Base-by-base conservation (phyloP, 2,113 vertebrate species). In the Pangasianodon gigas region DNA sequence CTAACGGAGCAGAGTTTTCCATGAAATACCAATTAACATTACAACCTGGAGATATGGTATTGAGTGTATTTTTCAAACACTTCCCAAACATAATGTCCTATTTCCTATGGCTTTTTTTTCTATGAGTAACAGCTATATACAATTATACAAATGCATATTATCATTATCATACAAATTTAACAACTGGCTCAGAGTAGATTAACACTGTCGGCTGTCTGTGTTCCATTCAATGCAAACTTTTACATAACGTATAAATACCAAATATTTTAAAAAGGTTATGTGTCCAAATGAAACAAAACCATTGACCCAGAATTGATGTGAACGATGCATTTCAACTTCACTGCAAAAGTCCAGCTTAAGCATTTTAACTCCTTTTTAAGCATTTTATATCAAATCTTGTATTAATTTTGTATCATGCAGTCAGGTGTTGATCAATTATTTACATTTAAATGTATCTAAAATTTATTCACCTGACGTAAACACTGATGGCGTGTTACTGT, bases 311-410 rank as follows among this genome's bases (percentile, higher is more conserved):
- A 67, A 67, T 29, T 92, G 46, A 65, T 67, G 26, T 92, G 3
- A 82, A 65, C 65, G 46, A 46, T 48, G 82, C 84, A 44, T 52
- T 86, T 93, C 94, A 93, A 95, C 94, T 96, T 94, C 93, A 94
- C 97, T 97, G 97, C 97, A 94, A 97, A 98, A 98, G 97, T 96
- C 97, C 97, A 97, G 97, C 97, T 98, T 97, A 96, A 97, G 97
- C 97, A 97, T 94, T 94, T 92, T 94, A 95, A 95, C 65, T 87
- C 44, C 13, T 75, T 75, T 44, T 71, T 41, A 41, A 74, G 16
- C 41, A 9, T 77, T 77, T 46, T 26, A 77, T 24, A 74, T 74
- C 69, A 24, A 16, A 52, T 32, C 18, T 21, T 21, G n/a, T 58
- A 41, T 41, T 58, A 21, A 83, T 18, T 4, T 37, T 52, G 46